A percentile compares a stretch with the other conserved stretches of the same genome.
Evolutionary conservation across 2,888 invertebrate species (phyloP).

Genomic region (Stenoptilia bipunctidactyla): DNA sequence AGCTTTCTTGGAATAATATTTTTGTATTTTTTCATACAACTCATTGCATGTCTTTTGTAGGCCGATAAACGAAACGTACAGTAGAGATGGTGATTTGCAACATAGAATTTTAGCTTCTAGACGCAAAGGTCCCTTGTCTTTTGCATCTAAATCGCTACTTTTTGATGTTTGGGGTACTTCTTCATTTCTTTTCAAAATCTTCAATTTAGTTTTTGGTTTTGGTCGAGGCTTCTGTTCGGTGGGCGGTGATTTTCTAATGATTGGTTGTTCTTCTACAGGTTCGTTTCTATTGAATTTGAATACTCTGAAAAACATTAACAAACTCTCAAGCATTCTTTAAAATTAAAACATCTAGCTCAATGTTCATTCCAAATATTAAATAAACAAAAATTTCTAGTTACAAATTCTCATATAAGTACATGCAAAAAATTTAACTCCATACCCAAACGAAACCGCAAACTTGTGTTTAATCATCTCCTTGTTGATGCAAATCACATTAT

Average conservation of each 20-base stretch:
- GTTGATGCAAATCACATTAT: constrained; percentile 40
- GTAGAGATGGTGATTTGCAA: constrained; percentile 67
- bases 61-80: constrained; percentile 70
- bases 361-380: background rate
- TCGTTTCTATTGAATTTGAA: constrained; percentile 36
- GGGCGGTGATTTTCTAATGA: constrained; percentile 30
- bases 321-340: background rate
- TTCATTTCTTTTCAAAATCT: constrained; percentile 24
- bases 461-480: constrained; percentile 48
- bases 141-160: constrained; percentile 27
- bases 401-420: too few species aligned
- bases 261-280: constrained; percentile 28
- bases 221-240: constrained; percentile 19
- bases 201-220: constrained; percentile 19
- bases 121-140: constrained; percentile 59
- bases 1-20: constrained; percentile 44
- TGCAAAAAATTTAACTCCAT: constrained; percentile 13
- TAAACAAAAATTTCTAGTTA: too few species aligned
- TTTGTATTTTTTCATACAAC: constrained; percentile 68
- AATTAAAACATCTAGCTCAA: background rate
- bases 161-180: background rate
- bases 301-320: constrained; percentile 27
- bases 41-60: constrained; percentile 52
- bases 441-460: constrained; percentile 53
- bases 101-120: constrained; percentile 60